Evolutionary conservation across 2,113 vertebrate genomes (phyloP).

Genomic region (Rhinoderma darwinii): DNA sequence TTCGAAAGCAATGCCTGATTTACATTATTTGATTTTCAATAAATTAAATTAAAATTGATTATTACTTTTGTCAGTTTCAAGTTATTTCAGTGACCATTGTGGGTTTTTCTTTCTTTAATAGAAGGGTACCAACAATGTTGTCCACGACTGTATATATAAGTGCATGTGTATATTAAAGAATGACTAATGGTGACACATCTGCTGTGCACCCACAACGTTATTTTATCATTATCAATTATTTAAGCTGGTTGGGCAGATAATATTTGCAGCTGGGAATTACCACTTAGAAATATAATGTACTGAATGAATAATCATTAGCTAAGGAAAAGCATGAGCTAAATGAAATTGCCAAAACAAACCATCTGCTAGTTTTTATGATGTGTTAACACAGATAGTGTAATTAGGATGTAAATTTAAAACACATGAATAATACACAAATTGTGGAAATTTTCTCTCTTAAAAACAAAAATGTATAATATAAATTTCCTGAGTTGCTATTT

Average conservation of each 20-base stretch:
- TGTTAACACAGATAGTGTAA: neutral
- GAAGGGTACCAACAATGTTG: too few species aligned
- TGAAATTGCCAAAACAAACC: constrained; percentile 9
- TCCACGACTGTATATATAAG: too few species aligned
- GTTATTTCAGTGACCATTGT: too few species aligned
- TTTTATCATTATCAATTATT: constrained; percentile 2
- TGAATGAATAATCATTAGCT: constrained; percentile 25
- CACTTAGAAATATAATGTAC: constrained; percentile 6
- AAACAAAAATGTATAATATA: neutral
- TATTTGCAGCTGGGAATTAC: constrained; percentile 30
- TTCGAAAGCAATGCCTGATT: too few species aligned
- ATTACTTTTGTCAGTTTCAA: too few species aligned
- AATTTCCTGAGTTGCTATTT: neutral
- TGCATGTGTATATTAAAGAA: too few species aligned
- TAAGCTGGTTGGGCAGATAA: neutral
- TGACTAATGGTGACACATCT: neutral
- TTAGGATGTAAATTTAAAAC: neutral
- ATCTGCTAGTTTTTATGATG: constrained; percentile 13
- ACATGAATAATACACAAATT: neutral
- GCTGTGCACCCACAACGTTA: neutral
- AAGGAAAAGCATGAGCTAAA: neutral
- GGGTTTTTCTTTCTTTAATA: too few species aligned
- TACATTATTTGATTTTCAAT: too few species aligned
- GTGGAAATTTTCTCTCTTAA: neutral
- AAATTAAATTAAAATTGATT: too few species aligned